phyloP scores from a whole-genome alignment of 2,797 vertebrate species.

The Rachycentron canadum region DNA sequence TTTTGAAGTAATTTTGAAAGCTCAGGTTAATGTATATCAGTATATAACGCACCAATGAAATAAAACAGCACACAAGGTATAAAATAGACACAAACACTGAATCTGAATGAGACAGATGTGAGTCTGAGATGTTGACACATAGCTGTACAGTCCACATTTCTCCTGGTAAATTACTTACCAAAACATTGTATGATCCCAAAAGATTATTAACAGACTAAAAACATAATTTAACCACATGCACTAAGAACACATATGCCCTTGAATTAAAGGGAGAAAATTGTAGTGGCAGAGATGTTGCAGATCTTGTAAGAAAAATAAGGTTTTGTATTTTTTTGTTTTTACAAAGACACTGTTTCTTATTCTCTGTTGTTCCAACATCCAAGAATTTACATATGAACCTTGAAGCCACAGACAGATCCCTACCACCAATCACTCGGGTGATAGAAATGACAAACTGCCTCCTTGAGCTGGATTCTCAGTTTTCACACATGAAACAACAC shows the following conservation, averaged over 20 bases:
- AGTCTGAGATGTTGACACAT: conserved; percentile 40
- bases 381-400: conserved; percentile 19
- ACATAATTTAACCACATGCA: background rate
- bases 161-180: conserved; percentile 18
- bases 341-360: conserved; percentile 1
- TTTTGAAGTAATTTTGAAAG: background rate
- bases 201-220: conserved; percentile 6
- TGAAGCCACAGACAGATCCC: conserved; percentile 1
- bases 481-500: conserved; percentile 68
- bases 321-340: background rate
- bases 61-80: conserved; percentile 28
- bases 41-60: conserved; percentile 10
- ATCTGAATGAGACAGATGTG: conserved; percentile 34
- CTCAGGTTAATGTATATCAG: background rate
- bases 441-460: conserved; percentile 48
- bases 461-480: conserved; percentile 60
- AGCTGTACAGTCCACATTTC: conserved; percentile 65
- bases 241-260: background rate
- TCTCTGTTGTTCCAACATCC: conserved; percentile 39
- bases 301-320: background rate
- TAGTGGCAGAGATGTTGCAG: background rate
- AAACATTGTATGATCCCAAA: conserved; percentile 31
- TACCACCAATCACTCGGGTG: conserved; percentile 19
- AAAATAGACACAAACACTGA: conserved; percentile 18
- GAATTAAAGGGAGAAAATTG: background rate